Evolutionary conservation across 2,113 vertebrate species (phyloP), one percentile per base, ranked within the genome.

Genomic region (Anseranas semipalmata): DNA sequence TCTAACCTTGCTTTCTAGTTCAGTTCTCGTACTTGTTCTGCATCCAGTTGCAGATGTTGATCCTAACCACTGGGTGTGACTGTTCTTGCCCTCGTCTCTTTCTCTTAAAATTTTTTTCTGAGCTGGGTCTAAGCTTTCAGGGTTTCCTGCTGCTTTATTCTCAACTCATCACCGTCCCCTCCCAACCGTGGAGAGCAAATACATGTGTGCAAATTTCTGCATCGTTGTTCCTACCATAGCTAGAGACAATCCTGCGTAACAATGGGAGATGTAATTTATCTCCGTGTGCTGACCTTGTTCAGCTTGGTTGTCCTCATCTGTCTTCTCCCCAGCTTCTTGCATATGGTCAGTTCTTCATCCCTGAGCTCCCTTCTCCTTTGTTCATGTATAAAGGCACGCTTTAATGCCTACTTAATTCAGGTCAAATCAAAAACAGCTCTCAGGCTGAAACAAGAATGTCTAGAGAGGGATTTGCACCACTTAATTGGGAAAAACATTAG

Each of bases 11-110:
- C 60, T 79, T 95, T 95, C 77, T 72, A 78, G 52, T 86, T 95
- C 70, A 52, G n/a, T 89, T 95, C 60, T 17, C 77, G 11, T 50
- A 18, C 68, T 77, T 75, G 25, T 74, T 87, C 76, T 91, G 58
- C 56, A 71, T 56, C 60, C 66, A 65, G 39, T 56, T 91, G 82
- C 63, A 79, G 85, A 48, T 58, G 33, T 87, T 77, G 65, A 67
- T 92, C 60, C 37, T 90, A 59, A 93, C 37, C n/a, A 43, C 35
- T 85, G 65, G 52, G 52, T 53, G 11, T 78, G 60, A 67, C 73
- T 37, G 0, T 74, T 95, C 35, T 9, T 56, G n/a, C 39, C 70
- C 13, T 75, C 15, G 13, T 82, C 30, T 85, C 46, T 85, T 87
- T 81, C 66, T 87, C 55, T 78, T 35, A 62, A 92, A 55, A 78